Percentiles rank a stretch among this genome's conserved stretches.
Conservation (phyloP, 2,113 vertebrate genomes). For the Pogona vitticeps region DNA sequence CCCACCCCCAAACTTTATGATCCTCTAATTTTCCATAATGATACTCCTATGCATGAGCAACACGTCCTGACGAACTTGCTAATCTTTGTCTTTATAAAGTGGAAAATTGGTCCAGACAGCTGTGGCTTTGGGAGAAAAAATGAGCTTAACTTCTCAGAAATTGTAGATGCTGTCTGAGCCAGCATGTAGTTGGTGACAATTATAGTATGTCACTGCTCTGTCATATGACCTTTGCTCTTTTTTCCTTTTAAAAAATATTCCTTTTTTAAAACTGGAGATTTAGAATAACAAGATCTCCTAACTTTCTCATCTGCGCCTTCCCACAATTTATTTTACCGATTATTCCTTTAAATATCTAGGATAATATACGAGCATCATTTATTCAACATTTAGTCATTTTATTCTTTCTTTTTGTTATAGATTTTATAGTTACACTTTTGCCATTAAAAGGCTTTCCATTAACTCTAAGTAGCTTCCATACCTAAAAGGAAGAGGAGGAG, state of each 20-base stretch:
- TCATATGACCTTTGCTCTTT: neutral
- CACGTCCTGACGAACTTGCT: conserved; percentile 34
- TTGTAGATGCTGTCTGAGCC: conserved; percentile 21
- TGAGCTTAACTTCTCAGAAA: conserved; percentile 34
- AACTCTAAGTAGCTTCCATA: neutral
- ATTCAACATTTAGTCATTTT: neutral
- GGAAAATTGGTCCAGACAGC: conserved; percentile 50
- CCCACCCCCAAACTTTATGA: conserved; percentile 9
- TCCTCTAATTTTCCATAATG: conserved; percentile 25
- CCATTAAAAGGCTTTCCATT: neutral
- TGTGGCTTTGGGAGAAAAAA: conserved; percentile 14
- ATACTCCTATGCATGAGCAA: conserved; percentile 31
- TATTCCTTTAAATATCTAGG: neutral
- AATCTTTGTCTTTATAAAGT: conserved; percentile 15
- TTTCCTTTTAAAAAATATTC: neutral
- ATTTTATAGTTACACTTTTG: neutral
- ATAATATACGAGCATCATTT: neutral
- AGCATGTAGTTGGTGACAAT: neutral
- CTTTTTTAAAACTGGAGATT: neutral
- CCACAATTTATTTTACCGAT: neutral
- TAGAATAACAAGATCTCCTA: neutral
- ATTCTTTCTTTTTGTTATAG: neutral
- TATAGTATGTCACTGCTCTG: neutral
- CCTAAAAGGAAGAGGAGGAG: too few relatives aligned
- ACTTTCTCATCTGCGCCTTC: neutral